Evolutionary conservation across 2,888 invertebrate genomes (phyloP).

Genomic region (Monoplex corrugatus): DNA sequence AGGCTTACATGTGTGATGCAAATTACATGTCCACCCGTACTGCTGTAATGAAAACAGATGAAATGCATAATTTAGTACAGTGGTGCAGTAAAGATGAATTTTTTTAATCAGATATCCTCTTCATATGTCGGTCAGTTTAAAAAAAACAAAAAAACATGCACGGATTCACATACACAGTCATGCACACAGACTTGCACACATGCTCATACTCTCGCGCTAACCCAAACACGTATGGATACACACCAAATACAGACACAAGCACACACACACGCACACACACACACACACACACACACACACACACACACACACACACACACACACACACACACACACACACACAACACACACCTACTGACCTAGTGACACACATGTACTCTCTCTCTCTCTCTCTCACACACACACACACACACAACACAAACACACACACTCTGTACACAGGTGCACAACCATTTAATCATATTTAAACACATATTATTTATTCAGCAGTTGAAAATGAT

Average conservation of each 20-base stretch:
- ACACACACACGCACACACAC: not conserved
- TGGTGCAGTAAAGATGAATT: too few relatives aligned
- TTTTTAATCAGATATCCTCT: too few relatives aligned
- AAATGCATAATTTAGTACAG: too few relatives aligned
- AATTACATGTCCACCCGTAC: too few relatives aligned
- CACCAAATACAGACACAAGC: not conserved
- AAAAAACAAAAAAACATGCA: not conserved
- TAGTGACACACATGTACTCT: not conserved
- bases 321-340: too few relatives aligned
- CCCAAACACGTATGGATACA: not conserved
- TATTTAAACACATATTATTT: not conserved
- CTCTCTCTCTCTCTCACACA: not conserved
- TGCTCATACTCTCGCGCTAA: too few relatives aligned
- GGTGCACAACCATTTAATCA: not conserved
- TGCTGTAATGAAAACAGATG: too few relatives aligned
- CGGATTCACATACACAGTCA: not conserved
- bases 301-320: not conserved
- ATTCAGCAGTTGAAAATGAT: too few relatives aligned
- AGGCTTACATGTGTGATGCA: too few relatives aligned
- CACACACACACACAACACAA: not conserved
- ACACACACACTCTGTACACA: not conserved
- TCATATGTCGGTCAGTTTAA: too few relatives aligned
- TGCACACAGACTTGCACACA: not conserved
- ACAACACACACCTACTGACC: not conserved
- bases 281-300: not conserved